Evolutionary conservation across 2,113 vertebrate species (phyloP).

Genomic region (Oryzias javanicus): DNA sequence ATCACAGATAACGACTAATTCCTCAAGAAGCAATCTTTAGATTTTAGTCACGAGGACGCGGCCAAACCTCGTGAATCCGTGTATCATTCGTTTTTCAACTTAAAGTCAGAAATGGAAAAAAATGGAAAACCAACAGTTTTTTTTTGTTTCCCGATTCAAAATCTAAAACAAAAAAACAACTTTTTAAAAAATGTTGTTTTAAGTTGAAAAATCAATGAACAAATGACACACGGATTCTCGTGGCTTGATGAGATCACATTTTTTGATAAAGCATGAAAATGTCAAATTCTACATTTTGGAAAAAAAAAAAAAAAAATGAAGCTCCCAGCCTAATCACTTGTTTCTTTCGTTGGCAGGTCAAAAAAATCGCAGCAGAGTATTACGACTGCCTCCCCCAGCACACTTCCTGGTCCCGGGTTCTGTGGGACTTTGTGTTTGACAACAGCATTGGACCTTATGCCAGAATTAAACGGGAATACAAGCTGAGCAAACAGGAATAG

Average conservation of each 20-base stretch:
- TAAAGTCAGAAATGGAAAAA: too few species aligned
- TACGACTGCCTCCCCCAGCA: slow-evolving; percentile 92
- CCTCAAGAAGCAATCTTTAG: slow-evolving; percentile 4
- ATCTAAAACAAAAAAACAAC: too few species aligned
- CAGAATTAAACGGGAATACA: slow-evolving; percentile 89
- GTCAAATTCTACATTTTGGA: too few species aligned
- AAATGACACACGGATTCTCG: too few species aligned
- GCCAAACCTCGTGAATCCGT: not conserved
- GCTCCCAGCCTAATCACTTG: not conserved
- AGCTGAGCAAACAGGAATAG: slow-evolving; percentile 73
- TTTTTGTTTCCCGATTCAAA: too few species aligned
- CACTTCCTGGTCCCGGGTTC: slow-evolving; percentile 89
- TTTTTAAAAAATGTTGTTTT: too few species aligned
- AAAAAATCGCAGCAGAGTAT: slow-evolving; percentile 93
- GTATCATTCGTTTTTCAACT: too few species aligned
- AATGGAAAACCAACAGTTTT: too few species aligned
- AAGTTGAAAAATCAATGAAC: too few species aligned
- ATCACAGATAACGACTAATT: not conserved
- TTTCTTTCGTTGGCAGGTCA: slow-evolving; percentile 79
- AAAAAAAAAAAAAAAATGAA: not conserved
- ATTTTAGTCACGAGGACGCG: slow-evolving; percentile 4
- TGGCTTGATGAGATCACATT: not conserved
- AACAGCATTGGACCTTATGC: slow-evolving; percentile 89
- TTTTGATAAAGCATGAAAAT: too few species aligned
- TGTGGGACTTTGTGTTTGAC: slow-evolving; percentile 96